Evolutionary conservation across 2,113 vertebrate genomes (phyloP).

Genomic region (Isichthys henryi): DNA sequence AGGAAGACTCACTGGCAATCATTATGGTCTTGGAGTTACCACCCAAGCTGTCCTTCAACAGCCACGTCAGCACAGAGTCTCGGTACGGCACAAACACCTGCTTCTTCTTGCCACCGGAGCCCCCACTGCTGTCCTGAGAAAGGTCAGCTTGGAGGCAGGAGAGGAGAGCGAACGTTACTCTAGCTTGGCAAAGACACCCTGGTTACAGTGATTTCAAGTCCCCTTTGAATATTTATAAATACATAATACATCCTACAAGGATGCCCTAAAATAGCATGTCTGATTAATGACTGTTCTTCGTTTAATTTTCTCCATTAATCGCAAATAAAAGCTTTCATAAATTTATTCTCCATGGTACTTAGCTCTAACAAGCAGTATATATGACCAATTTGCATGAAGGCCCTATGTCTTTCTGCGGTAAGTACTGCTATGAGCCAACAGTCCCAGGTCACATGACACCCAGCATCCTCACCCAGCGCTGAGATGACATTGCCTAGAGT

Average conservation of each 20-base stretch:
- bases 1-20: conserved; percentile 86
- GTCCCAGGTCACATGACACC: neutral
- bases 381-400: neutral
- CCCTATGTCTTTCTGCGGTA: neutral
- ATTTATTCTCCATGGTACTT: neutral
- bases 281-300: neutral
- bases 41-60: conserved; percentile 95
- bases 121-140: conserved; percentile 73
- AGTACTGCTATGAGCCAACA: neutral
- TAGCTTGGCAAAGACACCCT: neutral
- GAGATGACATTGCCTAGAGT: conserved; percentile 97
- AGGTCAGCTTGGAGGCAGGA: conserved; percentile 72
- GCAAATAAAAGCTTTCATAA: conserved; percentile 6
- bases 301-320: neutral
- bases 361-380: conserved; percentile 4
- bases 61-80: conserved; percentile 96
- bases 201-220: too few relatives aligned
- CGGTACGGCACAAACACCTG: conserved; percentile 94
- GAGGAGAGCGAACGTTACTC: neutral
- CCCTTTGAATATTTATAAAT: neutral
- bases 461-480: conserved; percentile 68
- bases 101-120: conserved; percentile 83
- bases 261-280: neutral
- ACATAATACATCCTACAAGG: neutral
- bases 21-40: conserved; percentile 99